Evolutionary conservation across 2,797 vertebrate species (phyloP).

Genomic region (Morus bassanus): DNA sequence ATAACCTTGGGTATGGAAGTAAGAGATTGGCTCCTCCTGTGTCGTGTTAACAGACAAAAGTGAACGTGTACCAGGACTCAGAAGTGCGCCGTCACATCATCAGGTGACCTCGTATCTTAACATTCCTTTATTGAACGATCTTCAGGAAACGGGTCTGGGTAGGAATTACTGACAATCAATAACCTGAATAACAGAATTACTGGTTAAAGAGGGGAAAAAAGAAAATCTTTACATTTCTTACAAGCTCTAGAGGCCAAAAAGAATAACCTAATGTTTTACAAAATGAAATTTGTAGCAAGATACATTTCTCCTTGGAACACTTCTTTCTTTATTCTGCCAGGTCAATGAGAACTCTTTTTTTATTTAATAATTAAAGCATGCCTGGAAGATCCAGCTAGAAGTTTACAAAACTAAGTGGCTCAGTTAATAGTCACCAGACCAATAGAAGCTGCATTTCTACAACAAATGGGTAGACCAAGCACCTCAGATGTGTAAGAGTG

Average conservation of each 20-base stretch:
- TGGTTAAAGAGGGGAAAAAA: background rate
- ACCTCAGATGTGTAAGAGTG: background rate
- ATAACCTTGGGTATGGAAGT: background rate
- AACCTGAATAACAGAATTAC: background rate
- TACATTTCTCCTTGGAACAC: background rate
- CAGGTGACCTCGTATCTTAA: background rate
- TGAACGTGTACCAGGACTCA: background rate
- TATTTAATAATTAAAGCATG: background rate
- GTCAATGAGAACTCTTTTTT: background rate
- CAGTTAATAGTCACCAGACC: background rate
- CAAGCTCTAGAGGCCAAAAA: background rate
- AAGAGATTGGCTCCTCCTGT: background rate
- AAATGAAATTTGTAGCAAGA: conserved; percentile 10
- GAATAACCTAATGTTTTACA: background rate
- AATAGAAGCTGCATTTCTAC: background rate
- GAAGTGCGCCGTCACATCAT: background rate
- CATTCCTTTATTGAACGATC: background rate
- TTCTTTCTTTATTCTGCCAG: background rate
- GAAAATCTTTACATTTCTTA: background rate
- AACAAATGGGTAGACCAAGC: background rate
- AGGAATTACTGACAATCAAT: background rate
- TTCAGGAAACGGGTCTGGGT: background rate
- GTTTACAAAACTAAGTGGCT: background rate
- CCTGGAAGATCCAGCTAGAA: background rate
- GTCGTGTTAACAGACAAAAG: background rate